phyloP scores from a whole-genome alignment of 2,888 invertebrate genomes.

The Himalopsyche kuldschensis region DNA sequence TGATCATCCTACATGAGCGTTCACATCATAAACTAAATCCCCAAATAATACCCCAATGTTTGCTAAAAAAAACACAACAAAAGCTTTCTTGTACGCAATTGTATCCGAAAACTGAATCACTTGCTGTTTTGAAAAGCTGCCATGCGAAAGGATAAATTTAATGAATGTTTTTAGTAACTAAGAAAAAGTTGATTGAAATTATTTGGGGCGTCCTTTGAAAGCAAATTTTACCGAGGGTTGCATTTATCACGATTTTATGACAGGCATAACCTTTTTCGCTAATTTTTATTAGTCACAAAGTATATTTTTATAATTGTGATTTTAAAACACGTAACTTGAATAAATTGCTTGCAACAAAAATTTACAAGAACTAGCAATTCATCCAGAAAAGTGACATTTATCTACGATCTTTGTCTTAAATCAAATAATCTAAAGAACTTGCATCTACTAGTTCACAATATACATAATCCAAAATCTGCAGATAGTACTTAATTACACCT shows the following conservation, averaged over 20 bases:
- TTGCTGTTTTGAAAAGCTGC: conserved; percentile 10
- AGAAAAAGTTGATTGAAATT: neutral
- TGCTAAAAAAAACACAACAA: conserved; percentile 28
- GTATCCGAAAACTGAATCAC: conserved; percentile 25
- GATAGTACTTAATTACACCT: too few species aligned
- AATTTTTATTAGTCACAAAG: neutral
- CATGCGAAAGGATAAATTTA: conserved; percentile 24
- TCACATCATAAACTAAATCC: conserved; percentile 38
- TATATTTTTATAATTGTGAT: neutral
- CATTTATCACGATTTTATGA: neutral
- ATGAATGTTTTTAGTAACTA: conserved; percentile 8
- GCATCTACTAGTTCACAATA: too few species aligned
- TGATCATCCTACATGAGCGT: conserved; percentile 36
- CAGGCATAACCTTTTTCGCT: neutral
- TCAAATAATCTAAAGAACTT: too few species aligned
- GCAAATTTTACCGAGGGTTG: neutral
- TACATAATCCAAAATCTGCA: too few species aligned
- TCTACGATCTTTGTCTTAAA: too few species aligned
- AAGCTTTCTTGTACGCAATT: conserved; percentile 2
- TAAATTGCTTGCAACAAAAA: too few species aligned
- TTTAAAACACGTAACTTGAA: too few species aligned
- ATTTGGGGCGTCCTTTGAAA: neutral
- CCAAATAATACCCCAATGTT: conserved; percentile 13
- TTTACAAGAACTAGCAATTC: too few species aligned
- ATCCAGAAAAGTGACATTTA: too few species aligned